These are phyloP conservation scores for Agrotis clavis DNA, from an alignment of 2,888 invertebrate species.

Conservation along the genomic window DNA sequence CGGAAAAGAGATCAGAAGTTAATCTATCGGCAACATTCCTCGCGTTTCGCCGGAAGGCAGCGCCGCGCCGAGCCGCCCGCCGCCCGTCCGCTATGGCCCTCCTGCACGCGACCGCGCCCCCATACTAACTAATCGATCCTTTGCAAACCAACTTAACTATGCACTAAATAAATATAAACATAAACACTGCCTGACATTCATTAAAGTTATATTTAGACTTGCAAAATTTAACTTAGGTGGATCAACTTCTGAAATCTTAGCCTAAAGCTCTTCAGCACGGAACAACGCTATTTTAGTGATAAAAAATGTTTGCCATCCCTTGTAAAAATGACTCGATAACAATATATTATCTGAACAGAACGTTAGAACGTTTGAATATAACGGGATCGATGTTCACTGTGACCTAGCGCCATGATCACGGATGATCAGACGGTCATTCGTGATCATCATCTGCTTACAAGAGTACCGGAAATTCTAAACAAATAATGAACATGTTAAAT, in stretches of 20 bases:
- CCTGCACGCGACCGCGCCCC: constrained; percentile 84
- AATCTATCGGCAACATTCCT: constrained; percentile 91
- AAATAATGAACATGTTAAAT: too few relatives aligned
- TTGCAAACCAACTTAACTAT: constrained; percentile 80
- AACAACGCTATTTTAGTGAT: background rate
- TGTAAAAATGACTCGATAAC: background rate
- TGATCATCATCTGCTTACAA: too few relatives aligned
- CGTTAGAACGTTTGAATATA: too few relatives aligned
- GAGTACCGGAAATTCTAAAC: too few relatives aligned
- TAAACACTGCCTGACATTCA: constrained; percentile 5
- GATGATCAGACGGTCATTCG: too few relatives aligned
- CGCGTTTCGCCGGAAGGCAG: constrained; percentile 90
- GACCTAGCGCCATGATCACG: too few relatives aligned
- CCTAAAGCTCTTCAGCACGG: background rate
- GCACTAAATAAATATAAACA: constrained; percentile 68
- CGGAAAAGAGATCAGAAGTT: constrained; percentile 91
- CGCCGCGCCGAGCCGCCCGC: constrained; percentile 75
- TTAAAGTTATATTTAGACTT: background rate
- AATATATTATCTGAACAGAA: too few relatives aligned
- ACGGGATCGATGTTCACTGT: too few relatives aligned
- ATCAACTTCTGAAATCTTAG: background rate
- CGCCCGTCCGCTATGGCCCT: constrained; percentile 76
- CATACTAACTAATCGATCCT: constrained; percentile 84
- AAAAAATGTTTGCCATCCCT: background rate
- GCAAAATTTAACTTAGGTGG: background rate